Conservation (phyloP, 2,888 invertebrate genomes). For the Tachina grossa region DNA sequence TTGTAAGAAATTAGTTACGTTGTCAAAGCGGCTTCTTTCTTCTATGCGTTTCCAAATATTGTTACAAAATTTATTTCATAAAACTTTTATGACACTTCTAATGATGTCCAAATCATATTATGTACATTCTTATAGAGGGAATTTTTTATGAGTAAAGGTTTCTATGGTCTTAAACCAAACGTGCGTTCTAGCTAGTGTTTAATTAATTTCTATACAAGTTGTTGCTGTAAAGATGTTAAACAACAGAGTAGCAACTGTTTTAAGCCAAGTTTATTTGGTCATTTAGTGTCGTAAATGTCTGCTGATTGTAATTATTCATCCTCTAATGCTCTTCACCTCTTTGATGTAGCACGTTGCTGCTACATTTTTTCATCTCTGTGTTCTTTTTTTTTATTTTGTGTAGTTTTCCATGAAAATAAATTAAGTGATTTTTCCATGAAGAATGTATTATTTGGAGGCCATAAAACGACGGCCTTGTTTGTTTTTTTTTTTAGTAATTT, state of each 20-base stretch:
- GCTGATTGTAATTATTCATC: constrained; percentile 55
- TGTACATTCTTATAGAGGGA: not conserved
- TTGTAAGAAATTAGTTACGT: constrained; percentile 61
- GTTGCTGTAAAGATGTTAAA: constrained; percentile 19
- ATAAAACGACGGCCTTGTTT: constrained; percentile 62
- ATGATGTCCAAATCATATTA: constrained; percentile 69
- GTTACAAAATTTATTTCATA: constrained; percentile 35
- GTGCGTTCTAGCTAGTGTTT: constrained; percentile 61
- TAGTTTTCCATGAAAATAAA: constrained; percentile 52
- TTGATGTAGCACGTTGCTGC: constrained; percentile 55
- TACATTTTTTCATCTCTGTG: constrained; percentile 25
- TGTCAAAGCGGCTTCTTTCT: constrained; percentile 66
- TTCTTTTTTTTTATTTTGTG: not conserved
- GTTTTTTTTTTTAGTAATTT: constrained; percentile 33
- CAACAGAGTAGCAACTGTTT: constrained; percentile 16
- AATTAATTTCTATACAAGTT: constrained; percentile 59
- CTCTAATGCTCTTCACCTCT: constrained; percentile 41
- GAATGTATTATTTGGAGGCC: constrained; percentile 28
- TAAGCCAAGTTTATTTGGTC: constrained; percentile 66
- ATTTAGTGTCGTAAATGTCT: constrained; percentile 72
- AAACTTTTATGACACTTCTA: constrained; percentile 74
- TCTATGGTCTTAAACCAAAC: constrained; percentile 23
- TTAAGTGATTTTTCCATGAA: constrained; percentile 26
- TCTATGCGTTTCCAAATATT: constrained; percentile 21
- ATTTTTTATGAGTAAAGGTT: not conserved